Conservation (phyloP, 1,140 invertebrate species). For the Eulimnadia texana region DNA sequence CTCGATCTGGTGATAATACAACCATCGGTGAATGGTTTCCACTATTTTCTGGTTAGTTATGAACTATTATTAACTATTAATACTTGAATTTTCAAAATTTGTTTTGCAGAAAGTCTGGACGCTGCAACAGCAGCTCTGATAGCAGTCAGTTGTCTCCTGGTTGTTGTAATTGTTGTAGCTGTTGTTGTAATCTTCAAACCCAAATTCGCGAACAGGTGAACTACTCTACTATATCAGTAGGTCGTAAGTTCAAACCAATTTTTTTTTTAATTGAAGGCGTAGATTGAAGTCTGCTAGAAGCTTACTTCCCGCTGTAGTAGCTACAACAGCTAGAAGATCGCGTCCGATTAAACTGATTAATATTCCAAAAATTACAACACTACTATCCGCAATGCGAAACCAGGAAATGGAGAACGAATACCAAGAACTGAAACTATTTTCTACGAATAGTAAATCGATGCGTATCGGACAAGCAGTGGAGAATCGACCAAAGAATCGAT, state of each 20-base stretch:
- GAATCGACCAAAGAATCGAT: conserved; percentile 59
- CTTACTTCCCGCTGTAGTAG: not conserved
- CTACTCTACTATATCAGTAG: not conserved
- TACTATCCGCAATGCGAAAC: not conserved
- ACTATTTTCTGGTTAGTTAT: too few relatives aligned
- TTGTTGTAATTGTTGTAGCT: not conserved
- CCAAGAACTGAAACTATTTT: not conserved
- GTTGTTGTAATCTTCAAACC: not conserved
- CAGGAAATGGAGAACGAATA: not conserved
- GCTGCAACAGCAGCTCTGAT: not conserved
- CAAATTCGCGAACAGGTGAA: not conserved
- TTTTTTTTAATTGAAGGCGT: not conserved
- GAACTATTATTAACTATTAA: too few relatives aligned
- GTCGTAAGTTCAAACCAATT: not conserved
- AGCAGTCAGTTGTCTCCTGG: not conserved
- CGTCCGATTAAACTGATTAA: not conserved
- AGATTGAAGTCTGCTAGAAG: not conserved
- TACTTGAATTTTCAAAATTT: too few relatives aligned
- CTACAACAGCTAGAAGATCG: not conserved
- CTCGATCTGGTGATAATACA: too few relatives aligned
- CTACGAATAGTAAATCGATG: not conserved
- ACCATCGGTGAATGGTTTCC: too few relatives aligned
- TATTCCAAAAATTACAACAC: not conserved
- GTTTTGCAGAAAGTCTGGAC: not conserved
- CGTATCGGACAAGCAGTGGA: conserved; percentile 30